phyloP scores from a whole-genome alignment of 2,797 vertebrate genomes.

The Gambelia wislizenii region DNA sequence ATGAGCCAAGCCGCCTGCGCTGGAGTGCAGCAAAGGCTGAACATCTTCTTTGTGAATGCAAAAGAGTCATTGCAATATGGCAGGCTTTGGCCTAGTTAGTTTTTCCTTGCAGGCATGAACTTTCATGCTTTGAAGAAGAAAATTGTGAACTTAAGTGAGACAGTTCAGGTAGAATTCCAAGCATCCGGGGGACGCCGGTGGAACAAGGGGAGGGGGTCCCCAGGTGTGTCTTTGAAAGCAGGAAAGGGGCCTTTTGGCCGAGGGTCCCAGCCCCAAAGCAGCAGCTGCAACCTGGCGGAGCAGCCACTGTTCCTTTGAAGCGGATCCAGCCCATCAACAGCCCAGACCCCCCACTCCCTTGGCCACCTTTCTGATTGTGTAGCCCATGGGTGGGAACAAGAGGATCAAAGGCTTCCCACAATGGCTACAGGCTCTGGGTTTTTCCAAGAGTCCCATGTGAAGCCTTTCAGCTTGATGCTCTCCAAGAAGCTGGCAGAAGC shows the following conservation, averaged over 20 bases:
- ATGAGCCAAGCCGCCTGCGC: too few species aligned
- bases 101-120: background rate
- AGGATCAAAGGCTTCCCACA: slow-evolving; percentile 58
- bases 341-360: slow-evolving; percentile 16
- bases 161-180: too few species aligned
- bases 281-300: background rate
- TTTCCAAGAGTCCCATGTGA: slow-evolving; percentile 47
- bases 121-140: background rate
- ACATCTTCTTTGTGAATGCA: too few species aligned
- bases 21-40: too few species aligned
- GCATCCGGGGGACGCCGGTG: too few species aligned
- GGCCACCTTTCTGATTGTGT: slow-evolving; percentile 50
- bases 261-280: slow-evolving; percentile 25
- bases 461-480: slow-evolving; percentile 34
- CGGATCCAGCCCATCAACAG: accelerated
- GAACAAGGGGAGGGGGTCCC: too few species aligned
- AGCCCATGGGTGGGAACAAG: slow-evolving; percentile 56
- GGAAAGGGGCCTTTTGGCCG: background rate
- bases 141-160: too few species aligned
- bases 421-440: slow-evolving; percentile 57
- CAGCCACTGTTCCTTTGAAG: slow-evolving; percentile 27
- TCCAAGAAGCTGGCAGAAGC: too few species aligned
- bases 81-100: background rate
- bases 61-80: too few species aligned
- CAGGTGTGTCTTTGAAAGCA: slow-evolving; percentile 20